Evolutionary conservation across 2,888 invertebrate genomes (phyloP), one percentile per base, ranked within the genome.

Genomic region (Papilio gigon): DNA sequence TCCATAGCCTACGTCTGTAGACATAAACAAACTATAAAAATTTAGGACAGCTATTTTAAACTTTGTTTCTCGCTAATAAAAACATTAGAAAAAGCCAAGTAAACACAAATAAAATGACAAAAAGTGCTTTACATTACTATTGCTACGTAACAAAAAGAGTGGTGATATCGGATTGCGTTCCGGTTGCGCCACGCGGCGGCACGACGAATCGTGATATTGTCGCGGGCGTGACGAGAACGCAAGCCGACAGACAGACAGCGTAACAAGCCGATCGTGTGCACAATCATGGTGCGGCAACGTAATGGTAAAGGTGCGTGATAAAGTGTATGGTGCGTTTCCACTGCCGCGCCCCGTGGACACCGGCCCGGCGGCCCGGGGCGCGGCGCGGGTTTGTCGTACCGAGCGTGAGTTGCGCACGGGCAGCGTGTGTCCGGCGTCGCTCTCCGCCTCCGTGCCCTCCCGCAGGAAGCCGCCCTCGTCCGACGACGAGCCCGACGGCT

Each of bases 331-430:
- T 42, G 30, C 47, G 56, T 50, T 58, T 30, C 53, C 53, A 56
- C 9, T 30, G 53, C 30, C 30, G 53, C 53, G 17, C 30, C 53
- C 53, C 30, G 17, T 4, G 30, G 30, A 30, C 56, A 62, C 33
- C 47, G 22, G 22, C 20, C 47, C n/a, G 25, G 53, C 37, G 59
- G 65, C 71, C 71, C 72, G 68, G 70, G 73, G 74, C 72, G 70
- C 75, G 75, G 74, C 77, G 73, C 72, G 77, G 75, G 69, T 73
- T 75, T 74, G 80, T 83, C 80, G 85, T 92, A 92, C 91, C 91
- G 90, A 90, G 87, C 90, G 84, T 72, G 90, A 90, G 88, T 84
- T 87, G 89, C 92, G 90, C 85, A 91, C 92, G 86, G 92, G 92
- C 87, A 92, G 88, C 83, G 92, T 92, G 88, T 90, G 88, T 66